Evolutionary conservation across 2,113 vertebrate genomes (phyloP).

Genomic region (Laticauda colubrina): DNA sequence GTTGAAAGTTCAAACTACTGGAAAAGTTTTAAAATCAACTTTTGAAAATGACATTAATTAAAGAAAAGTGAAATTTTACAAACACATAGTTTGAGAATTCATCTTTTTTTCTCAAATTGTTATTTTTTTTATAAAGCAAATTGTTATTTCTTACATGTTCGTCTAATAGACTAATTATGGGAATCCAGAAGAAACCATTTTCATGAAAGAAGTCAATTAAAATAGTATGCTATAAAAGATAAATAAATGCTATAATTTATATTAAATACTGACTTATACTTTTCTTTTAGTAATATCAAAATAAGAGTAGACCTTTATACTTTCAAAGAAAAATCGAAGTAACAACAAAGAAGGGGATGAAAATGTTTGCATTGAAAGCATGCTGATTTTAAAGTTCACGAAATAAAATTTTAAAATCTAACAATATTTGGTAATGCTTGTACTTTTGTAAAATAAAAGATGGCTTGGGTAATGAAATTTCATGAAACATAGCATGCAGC

Average conservation of each 20-base stretch:
- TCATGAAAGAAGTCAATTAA: conserved; percentile 50
- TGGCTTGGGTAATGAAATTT: not conserved
- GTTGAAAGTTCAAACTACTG: conserved; percentile 49
- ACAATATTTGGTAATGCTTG: not conserved
- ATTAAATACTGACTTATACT: conserved; percentile 5
- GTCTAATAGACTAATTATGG: conserved; percentile 40
- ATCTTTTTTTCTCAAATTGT: conserved; percentile 37
- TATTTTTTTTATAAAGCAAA: conserved; percentile 32
- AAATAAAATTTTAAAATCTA: not conserved
- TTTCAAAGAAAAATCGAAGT: not conserved
- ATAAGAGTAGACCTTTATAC: not conserved
- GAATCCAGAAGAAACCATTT: conserved; percentile 35
- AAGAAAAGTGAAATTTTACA: conserved; percentile 53
- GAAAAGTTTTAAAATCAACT: conserved; percentile 55
- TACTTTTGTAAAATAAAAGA: not conserved
- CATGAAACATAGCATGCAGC: not conserved
- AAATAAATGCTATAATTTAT: conserved; percentile 15
- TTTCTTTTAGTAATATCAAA: not conserved
- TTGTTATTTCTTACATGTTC: conserved; percentile 43
- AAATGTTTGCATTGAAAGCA: not conserved
- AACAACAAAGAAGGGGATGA: not conserved
- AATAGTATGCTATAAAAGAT: conserved; percentile 41
- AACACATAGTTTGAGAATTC: conserved; percentile 43
- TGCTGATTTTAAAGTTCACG: not conserved
- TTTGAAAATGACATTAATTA: conserved; percentile 50